phyloP scores from a whole-genome alignment of 2,113 vertebrate species.

The Indicator maculatus region DNA sequence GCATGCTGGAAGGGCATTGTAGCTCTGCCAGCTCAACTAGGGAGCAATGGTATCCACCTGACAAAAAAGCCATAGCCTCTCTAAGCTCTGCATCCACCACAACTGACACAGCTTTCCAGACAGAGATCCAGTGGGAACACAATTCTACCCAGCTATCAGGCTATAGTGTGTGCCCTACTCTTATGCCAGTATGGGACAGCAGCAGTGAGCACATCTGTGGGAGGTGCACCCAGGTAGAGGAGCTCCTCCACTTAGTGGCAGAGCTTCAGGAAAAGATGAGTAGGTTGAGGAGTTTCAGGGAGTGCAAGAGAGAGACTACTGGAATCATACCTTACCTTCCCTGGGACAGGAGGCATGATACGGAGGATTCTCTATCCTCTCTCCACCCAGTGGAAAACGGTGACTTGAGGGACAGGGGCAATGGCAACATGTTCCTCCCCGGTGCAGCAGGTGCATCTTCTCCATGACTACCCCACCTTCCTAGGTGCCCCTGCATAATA shows the following conservation, averaged over 20 bases:
- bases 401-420: not conserved
- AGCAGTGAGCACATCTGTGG: not conserved
- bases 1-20: not conserved
- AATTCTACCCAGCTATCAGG: not conserved
- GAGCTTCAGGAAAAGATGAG: not conserved
- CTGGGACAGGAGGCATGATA: not conserved
- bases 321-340: not conserved
- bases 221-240: not conserved
- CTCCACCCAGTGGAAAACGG: not conserved
- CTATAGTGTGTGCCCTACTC: not conserved
- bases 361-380: too few relatives aligned
- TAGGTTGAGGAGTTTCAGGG: not conserved
- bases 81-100: not conserved
- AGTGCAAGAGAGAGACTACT: not conserved
- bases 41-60: not conserved
- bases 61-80: not conserved
- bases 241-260: not conserved
- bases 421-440: not conserved
- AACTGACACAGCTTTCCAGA: not conserved
- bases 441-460: not conserved
- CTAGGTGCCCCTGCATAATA: not conserved
- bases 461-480: not conserved
- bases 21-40: not conserved
- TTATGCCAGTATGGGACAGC: not conserved
- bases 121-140: not conserved